Conservation (phyloP, 2,888 invertebrate species). For the Caenorhabditis sulstoni region DNA sequence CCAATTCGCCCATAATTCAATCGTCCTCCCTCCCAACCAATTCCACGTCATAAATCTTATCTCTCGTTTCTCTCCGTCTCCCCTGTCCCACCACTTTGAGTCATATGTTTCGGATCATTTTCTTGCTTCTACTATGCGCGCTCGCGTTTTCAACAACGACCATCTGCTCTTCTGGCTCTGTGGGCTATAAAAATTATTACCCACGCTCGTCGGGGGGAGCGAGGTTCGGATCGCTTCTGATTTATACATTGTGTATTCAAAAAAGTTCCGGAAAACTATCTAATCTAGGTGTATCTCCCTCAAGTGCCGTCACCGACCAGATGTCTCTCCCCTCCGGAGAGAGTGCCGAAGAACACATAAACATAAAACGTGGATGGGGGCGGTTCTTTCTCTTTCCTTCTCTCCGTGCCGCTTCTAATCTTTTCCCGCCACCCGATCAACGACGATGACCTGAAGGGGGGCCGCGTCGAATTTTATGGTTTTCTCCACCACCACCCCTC, state of each 20-base stretch:
- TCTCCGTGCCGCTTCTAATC: constrained; percentile 12
- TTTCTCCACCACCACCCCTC: not conserved
- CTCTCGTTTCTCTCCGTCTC: constrained; percentile 25
- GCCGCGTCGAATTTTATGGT: constrained; percentile 6
- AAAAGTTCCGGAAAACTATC: constrained; percentile 5
- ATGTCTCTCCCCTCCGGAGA: constrained; percentile 15
- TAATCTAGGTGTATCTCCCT: constrained; percentile 48
- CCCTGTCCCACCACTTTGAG: constrained; percentile 15
- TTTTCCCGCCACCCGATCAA: constrained; percentile 8
- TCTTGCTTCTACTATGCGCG: constrained; percentile 6
- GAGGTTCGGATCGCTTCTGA: no score
- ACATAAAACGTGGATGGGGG: constrained; percentile 46
- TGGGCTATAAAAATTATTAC: no score
- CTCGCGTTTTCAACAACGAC: constrained; percentile 2
- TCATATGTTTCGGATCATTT: constrained; percentile 46
- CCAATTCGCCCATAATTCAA: constrained; percentile 43
- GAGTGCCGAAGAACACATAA: constrained; percentile 55
- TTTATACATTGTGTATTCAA: no score
- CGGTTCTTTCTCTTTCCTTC: constrained; percentile 17
- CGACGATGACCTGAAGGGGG: not conserved
- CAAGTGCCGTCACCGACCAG: constrained; percentile 37
- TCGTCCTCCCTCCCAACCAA: constrained; percentile 48
- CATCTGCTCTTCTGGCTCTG: constrained; percentile 21
- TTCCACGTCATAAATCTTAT: constrained; percentile 59
- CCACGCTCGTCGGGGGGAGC: no score